phyloP scores from a whole-genome alignment of 1,140 invertebrate species.

The Ooceraea biroi region DNA sequence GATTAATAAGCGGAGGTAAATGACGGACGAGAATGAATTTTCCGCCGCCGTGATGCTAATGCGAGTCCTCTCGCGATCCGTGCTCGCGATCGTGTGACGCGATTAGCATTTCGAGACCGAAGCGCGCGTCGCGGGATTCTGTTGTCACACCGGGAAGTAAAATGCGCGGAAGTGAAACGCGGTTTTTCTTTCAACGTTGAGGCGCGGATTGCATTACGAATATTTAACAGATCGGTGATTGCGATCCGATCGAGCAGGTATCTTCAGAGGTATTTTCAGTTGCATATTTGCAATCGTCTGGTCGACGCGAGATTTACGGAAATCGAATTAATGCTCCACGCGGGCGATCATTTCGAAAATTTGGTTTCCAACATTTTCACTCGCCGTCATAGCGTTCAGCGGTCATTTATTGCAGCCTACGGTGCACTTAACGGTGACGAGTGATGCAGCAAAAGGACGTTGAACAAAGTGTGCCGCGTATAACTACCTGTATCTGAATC shows the following conservation, averaged over 20 bases:
- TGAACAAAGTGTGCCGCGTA: slow-evolving; percentile 12
- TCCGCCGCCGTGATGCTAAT: background rate
- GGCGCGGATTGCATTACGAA: background rate
- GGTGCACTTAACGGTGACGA: slow-evolving; percentile 12
- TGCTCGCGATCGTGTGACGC: background rate
- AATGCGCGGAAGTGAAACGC: background rate
- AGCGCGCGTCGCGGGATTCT: background rate
- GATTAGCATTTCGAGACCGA: background rate
- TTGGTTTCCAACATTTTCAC: background rate
- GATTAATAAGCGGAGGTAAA: slow-evolving; percentile 23
- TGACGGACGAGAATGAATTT: slow-evolving; percentile 29
- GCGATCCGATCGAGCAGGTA: too few relatives aligned
- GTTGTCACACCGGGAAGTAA: background rate
- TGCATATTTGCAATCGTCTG: too few relatives aligned
- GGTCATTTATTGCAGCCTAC: background rate
- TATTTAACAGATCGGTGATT: too few relatives aligned
- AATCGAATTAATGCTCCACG: background rate
- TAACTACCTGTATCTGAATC: background rate
- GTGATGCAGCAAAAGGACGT: background rate
- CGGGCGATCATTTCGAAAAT: background rate
- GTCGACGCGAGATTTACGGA: background rate
- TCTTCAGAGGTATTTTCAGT: background rate
- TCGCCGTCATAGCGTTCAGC: background rate
- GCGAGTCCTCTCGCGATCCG: background rate
- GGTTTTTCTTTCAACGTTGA: slow-evolving; percentile 7